Base-by-base conservation (phyloP, 2,113 vertebrate species). In the Lamprologus ornatipinnis region DNA sequence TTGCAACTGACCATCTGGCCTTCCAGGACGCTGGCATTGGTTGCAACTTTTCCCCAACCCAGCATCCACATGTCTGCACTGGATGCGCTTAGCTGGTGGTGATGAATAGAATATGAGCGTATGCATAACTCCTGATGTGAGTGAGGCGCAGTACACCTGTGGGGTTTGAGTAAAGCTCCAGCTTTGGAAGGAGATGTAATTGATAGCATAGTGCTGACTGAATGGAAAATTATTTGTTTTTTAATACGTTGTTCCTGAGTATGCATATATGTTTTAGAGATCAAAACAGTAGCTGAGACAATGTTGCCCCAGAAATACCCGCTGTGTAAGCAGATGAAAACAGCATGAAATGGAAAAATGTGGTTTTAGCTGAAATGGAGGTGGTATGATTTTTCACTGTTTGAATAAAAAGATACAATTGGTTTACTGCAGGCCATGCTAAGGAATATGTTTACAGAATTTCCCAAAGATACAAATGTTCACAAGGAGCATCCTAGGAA, bases 1-100 rank as follows among this genome's bases (percentile, higher is more conserved):
- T 93, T 93, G 58, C 85, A 84, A 88, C 91, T 92, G 91, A 89
- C 95, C 94, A 95, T 96, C 93, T 95, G 95, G 93, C 84, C 89
- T 84, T 92, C 49, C 80, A 83, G 86, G 91, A 86, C 23, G 1
- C 54, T 93, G 85, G 87, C 40, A 54, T 8, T 35, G 68, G 81
- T 63, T 82, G 6, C 53, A 75, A 35, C 11, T 60, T 53, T 63
- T 26, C 63, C 79, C 45, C 9, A 28, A 37, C 11, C 8, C 40
- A 49, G 53, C n/a, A 55, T 70, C 37, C 63, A 90, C 80, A 83
- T 58, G 55, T 75, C 31, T 57, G 45, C 47, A 37, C 82, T 87
- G 55, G 84, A 84, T 80, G 60, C 26, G 23, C 42, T 82, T 81
- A 86, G 51, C 57, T 86, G 31, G 84, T 45, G 12, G 33, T 57